phyloP scores from a whole-genome alignment of 2,888 invertebrate genomes.

The Selenia dentaria region DNA sequence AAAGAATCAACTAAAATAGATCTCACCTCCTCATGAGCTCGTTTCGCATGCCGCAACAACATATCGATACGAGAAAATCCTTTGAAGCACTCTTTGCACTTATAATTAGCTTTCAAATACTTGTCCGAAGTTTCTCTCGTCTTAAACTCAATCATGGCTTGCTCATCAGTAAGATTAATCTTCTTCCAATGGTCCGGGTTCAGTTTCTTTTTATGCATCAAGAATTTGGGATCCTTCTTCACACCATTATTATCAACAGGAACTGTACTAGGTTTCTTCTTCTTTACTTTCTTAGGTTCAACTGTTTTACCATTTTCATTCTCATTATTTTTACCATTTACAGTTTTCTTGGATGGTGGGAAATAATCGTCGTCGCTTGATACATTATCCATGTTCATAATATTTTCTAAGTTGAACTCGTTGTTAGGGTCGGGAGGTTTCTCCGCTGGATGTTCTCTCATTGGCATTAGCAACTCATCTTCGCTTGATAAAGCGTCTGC shows the following conservation, averaged over 20 bases:
- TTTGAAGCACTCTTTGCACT: conserved; percentile 65
- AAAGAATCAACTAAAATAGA: neutral
- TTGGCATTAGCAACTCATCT: conserved; percentile 14
- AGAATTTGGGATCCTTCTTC: conserved; percentile 19
- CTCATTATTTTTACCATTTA: conserved; percentile 12
- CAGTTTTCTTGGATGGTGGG: conserved; percentile 13
- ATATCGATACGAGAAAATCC: conserved; percentile 68
- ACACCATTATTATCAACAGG: conserved; percentile 11
- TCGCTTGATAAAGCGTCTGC: conserved; percentile 10
- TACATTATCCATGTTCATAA: conserved; percentile 19
- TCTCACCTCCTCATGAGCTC: conserved; percentile 48
- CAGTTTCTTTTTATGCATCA: conserved; percentile 41
- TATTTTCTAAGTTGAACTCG: conserved; percentile 18
- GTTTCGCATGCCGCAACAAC: conserved; percentile 56
- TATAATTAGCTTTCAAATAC: conserved; percentile 54
- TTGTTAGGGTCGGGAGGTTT: conserved; percentile 12
- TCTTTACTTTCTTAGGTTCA: conserved; percentile 12
- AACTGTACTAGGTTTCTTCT: conserved; percentile 7
- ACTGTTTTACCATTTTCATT: conserved; percentile 15
- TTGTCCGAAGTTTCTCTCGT: conserved; percentile 50
- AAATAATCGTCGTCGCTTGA: conserved; percentile 22
- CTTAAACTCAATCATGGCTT: conserved; percentile 60
- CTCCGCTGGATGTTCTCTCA: conserved; percentile 5
- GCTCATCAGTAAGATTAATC: conserved; percentile 57
- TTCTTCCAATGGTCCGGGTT: conserved; percentile 61